A percentile compares a stretch with the other conserved stretches of the same genome.
Evolutionary conservation across 35 echinoderm and acorn worm species (phyloP).

Genomic region (Stichopus chloronotus): DNA sequence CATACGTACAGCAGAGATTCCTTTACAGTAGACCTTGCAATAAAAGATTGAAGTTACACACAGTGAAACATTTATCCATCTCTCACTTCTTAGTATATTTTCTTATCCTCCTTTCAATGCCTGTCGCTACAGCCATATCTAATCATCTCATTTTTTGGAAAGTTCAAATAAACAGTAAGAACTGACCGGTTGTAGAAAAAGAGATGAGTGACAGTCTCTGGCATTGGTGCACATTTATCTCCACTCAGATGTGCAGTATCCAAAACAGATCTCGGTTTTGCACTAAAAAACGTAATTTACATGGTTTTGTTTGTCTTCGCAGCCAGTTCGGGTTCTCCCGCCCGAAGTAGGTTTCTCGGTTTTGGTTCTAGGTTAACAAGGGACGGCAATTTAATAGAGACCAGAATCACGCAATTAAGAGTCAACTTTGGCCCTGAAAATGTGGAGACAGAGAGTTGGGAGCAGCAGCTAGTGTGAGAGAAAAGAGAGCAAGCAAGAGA

Average conservation of each 20-base stretch:
- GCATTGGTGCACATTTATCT: neutral
- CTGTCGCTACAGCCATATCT: no score
- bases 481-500: neutral
- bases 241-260: slow-evolving; percentile 5
- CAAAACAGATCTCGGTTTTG: neutral
- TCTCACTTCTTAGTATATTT: no score
- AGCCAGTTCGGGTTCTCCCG: neutral
- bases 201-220: no score
- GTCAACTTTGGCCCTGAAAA: slow-evolving; percentile 12
- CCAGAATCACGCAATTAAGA: slow-evolving; percentile 10
- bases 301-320: neutral
- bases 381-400: slow-evolving; percentile 11
- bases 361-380: slow-evolving; percentile 5
- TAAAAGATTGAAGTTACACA: no score
- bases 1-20: no score
- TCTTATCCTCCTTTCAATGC: no score
- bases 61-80: no score
- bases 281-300: neutral
- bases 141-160: no score
- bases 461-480: no score
- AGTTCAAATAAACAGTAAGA: no score
- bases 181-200: no score
- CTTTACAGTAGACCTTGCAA: no score
- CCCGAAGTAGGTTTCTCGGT: neutral
- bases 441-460: neutral